A percentile compares a stretch with the other conserved stretches of the same genome.
Evolutionary conservation across 37 sponge, comb jelly and placozoan species (phyloP).

Genomic region (Eunapius fragilis): DNA sequence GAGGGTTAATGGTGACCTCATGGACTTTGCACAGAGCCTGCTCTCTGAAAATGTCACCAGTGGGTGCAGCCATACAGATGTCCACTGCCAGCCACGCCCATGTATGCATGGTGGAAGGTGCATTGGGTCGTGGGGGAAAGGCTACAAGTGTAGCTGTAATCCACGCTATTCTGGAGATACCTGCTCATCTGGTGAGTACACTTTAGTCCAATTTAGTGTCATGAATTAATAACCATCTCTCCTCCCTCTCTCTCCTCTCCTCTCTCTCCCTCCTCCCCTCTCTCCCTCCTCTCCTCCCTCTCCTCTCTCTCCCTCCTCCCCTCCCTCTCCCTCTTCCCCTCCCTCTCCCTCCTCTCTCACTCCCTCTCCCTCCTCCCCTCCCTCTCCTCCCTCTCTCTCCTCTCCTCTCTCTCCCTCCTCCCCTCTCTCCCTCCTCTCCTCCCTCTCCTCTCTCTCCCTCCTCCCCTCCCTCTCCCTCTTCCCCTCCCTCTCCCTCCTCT

Average conservation of each 20-base stretch:
- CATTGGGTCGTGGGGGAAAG: slow-evolving; percentile 37
- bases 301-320: not conserved
- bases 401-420: not conserved
- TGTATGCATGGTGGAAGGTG: slow-evolving; percentile 69
- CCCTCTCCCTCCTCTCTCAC: not conserved
- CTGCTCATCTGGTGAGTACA: slow-evolving; percentile 58
- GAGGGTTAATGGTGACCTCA: slow-evolving; percentile 14
- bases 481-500: too few relatives aligned
- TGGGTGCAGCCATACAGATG: slow-evolving; percentile 15
- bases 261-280: too few relatives aligned
- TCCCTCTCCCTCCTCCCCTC: not conserved
- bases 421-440: too few relatives aligned
- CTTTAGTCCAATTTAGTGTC: not conserved
- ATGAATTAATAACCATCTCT: too few relatives aligned
- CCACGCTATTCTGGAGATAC: slow-evolving; percentile 38
- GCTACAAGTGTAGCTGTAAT: slow-evolving; percentile 39
- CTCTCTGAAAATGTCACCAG: not conserved
- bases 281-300: not conserved
- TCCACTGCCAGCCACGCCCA: slow-evolving; percentile 31
- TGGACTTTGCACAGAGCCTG: slow-evolving; percentile 62
- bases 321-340: not conserved
- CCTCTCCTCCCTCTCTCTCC: not conserved
- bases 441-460: not conserved
- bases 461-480: not conserved
- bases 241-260: not conserved